Percentiles rank a stretch among this genome's conserved stretches.
Evolutionary conservation across 2,797 vertebrate genomes (phyloP).

Genomic region (Glyptemys insculpta): DNA sequence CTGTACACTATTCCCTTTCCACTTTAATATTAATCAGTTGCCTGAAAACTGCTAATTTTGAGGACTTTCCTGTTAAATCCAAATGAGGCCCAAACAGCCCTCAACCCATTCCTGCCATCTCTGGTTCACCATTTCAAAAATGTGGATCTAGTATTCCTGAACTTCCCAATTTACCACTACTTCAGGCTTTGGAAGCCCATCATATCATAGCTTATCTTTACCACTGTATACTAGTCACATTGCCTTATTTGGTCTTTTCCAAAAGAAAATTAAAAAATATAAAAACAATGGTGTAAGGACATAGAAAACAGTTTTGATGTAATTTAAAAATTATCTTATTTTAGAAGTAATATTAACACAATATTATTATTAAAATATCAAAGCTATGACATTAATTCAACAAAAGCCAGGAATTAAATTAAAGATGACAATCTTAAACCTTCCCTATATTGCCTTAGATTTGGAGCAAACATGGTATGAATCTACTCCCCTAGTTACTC

Average conservation of each 20-base stretch:
- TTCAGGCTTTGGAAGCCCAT: not conserved
- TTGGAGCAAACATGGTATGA: too few relatives aligned
- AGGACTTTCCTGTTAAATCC: not conserved
- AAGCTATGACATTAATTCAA: too few relatives aligned
- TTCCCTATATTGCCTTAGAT: too few relatives aligned
- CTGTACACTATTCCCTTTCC: not conserved
- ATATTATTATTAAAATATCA: too few relatives aligned
- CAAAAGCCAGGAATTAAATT: too few relatives aligned
- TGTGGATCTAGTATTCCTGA: not conserved
- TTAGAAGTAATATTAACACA: too few relatives aligned
- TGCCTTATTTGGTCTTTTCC: too few relatives aligned
- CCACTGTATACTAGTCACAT: not conserved
- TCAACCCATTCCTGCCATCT: not conserved
- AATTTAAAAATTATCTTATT: too few relatives aligned
- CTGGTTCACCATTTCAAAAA: not conserved
- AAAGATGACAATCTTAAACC: too few relatives aligned
- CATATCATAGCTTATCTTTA: not conserved
- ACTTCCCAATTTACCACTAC: not conserved
- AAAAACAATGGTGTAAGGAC: too few relatives aligned
- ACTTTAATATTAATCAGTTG: not conserved
- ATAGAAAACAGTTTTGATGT: too few relatives aligned
- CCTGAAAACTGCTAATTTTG: not conserved
- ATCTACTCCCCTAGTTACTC: not conserved
- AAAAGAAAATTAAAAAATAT: too few relatives aligned
- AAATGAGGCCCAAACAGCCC: not conserved